Evolutionary conservation across 1,140 invertebrate species (phyloP).

Genomic region (Araneus ventricosus): DNA sequence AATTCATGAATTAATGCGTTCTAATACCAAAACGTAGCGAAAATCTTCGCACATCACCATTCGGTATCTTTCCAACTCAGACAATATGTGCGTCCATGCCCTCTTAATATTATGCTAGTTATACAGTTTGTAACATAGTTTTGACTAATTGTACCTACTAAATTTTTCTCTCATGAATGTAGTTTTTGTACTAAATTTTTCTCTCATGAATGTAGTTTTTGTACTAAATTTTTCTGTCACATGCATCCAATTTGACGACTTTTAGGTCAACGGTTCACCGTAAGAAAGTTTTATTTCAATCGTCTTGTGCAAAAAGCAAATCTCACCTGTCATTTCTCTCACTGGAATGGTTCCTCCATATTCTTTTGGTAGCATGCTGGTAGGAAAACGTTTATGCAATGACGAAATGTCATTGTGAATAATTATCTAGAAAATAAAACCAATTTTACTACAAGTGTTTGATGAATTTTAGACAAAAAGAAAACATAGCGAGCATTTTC

Average conservation of each 20-base stretch:
- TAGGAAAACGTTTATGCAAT: conserved; percentile 85
- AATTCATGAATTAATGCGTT: no score
- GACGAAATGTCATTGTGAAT: conserved; percentile 87
- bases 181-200: background rate
- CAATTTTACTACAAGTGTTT: no score
- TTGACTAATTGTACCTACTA: no score
- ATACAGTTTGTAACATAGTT: no score
- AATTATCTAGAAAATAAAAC: conserved; percentile 78
- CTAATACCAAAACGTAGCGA: no score
- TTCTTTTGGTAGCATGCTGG: conserved; percentile 89
- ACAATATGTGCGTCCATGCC: no score
- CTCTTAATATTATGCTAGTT: no score
- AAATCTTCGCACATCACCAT: no score
- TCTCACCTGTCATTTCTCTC: conserved; percentile 88
- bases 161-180: background rate
- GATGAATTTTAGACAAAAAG: no score
- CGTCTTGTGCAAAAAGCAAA: background rate
- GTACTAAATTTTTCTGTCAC: background rate
- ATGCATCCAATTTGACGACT: background rate
- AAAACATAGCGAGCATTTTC: no score
- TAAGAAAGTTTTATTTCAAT: no score
- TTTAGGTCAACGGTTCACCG: background rate
- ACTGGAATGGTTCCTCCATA: conserved; percentile 90
- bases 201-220: background rate
- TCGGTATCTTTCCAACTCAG: no score